Evolutionary conservation across 2,888 invertebrate species (phyloP), one percentile per base, ranked within the genome.

Genomic region (Sphaerophoria rueppellii): DNA sequence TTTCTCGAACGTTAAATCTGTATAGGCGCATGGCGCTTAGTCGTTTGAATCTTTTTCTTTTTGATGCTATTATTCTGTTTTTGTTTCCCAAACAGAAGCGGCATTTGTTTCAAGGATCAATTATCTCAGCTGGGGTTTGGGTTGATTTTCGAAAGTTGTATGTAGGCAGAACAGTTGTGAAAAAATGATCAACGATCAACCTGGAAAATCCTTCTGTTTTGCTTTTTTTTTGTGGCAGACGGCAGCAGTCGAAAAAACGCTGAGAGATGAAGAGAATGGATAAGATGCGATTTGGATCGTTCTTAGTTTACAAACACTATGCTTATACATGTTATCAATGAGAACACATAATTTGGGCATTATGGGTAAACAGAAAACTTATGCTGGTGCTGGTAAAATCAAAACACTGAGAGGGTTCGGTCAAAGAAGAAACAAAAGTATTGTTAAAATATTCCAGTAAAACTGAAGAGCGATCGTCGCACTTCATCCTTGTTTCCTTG

Each of bases 21-120:
- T 61, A 83, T 61, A 83, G 71, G 80, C 83, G 83, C 83, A 83
- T 80, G 83, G 83, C 83, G 83, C 80, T 83, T 48, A 70, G 6
- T 61, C 57, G 24, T 16, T 61, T 43, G 61, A 74, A 54, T 52
- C 32, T 24, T 54, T 70, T 48, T 52, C 32, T 24, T 54, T 70
- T 48, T 65, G 50, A 61, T 54, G 48, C 46, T 3, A 37, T 58
- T 43, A 24, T 24, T 55, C 11, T 57, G n/a, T n/a, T 48, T 48
- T 48, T 48, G n/a, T 24, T 35, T 54, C 37, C 16, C 43, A 75
- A 83, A 80, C 80, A 83, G 83, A 80, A 83, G 83, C 82, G 57
- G 55, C 67, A 67, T 55, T 16, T 63, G 82, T 79, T 83, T 69
- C 74, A 79, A 75, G 60, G 50, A 16, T 32, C 83, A 80, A 83